Percentiles rank a stretch among this genome's conserved stretches.
These are phyloP conservation scores for Esox niger DNA, from an alignment of 2,113 vertebrate genomes.

Conservation along the genomic window DNA sequence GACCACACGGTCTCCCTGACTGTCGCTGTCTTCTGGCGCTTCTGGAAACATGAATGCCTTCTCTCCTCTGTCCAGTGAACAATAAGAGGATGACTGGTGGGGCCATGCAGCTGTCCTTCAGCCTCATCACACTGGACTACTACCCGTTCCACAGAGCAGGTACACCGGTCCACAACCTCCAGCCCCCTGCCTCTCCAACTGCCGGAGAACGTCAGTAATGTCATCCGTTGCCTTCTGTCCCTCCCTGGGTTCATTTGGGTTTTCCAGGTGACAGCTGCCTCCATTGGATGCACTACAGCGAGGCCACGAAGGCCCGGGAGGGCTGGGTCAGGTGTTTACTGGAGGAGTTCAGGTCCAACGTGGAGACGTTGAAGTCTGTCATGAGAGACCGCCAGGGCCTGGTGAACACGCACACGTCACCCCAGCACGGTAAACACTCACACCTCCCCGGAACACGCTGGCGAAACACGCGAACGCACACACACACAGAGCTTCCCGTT, in stretches of 20 bases:
- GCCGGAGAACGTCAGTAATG: too few species aligned
- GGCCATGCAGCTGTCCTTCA: conserved; percentile 97
- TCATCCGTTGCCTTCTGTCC: background rate
- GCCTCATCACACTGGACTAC: conserved; percentile 91
- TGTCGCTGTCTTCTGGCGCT: too few species aligned
- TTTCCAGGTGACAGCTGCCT: conserved; percentile 83
- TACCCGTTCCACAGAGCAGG: conserved; percentile 98
- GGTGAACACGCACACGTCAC: conserved; percentile 73
- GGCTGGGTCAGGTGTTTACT: conserved; percentile 85
- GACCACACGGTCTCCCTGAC: too few species aligned
- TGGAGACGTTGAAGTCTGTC: conserved; percentile 89
- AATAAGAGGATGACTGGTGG: conserved; percentile 88
- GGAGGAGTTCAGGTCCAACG: conserved; percentile 87
- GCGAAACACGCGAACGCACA: too few species aligned
- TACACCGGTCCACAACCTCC: conserved; percentile 37
- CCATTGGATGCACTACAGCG: conserved; percentile 97
- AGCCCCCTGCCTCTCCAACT: background rate
- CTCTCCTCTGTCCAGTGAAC: conserved; percentile 66
- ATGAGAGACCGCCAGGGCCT: conserved; percentile 80
- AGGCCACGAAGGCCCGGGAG: conserved; percentile 90
- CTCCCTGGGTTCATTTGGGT: background rate
- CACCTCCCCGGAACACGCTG: too few species aligned
- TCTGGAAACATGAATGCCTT: too few species aligned
- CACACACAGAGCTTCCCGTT: background rate
- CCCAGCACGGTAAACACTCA: conserved; percentile 72